phyloP scores from a whole-genome alignment of 2,888 invertebrate genomes.

The Drosophila lutescens region DNA sequence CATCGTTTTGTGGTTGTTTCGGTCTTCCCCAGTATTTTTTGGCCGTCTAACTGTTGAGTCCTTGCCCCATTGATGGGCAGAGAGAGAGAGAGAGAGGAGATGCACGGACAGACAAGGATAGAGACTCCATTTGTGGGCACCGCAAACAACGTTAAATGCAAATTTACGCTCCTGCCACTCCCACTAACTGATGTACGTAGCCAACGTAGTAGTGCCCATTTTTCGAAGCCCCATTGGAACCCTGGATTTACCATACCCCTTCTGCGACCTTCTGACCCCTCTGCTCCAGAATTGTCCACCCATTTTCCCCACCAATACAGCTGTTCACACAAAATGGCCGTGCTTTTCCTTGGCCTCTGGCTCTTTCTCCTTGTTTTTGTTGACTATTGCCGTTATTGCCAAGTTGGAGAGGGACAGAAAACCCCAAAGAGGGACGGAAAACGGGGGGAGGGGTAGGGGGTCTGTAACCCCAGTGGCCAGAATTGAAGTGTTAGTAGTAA shows the following conservation, averaged over 20 bases:
- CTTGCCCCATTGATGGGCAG: slow-evolving; percentile 6
- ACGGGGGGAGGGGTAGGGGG: too few species aligned
- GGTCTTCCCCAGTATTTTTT: slow-evolving; percentile 72
- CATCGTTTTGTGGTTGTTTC: slow-evolving; percentile 62
- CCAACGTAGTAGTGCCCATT: slow-evolving; percentile 15
- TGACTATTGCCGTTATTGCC: slow-evolving; percentile 80
- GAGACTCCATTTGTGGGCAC: slow-evolving; percentile 71
- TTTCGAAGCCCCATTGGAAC: background rate
- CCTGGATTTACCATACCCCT: background rate
- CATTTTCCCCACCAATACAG: slow-evolving; percentile 33
- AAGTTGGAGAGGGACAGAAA: slow-evolving; percentile 13
- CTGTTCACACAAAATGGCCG: slow-evolving; percentile 73
- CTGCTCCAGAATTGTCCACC: background rate
- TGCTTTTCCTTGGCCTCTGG: slow-evolving; percentile 58
- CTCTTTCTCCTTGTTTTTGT: slow-evolving; percentile 38
- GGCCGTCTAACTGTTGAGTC: slow-evolving; percentile 74
- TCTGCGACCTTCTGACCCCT: background rate
- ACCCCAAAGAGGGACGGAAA: background rate
- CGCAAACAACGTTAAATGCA: slow-evolving; percentile 81
- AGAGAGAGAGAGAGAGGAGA: background rate
- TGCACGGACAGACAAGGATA: slow-evolving; percentile 1
- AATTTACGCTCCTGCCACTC: slow-evolving; percentile 65
- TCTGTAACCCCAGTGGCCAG: slow-evolving; percentile 43
- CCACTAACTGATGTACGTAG: slow-evolving; percentile 18
- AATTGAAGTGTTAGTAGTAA: slow-evolving; percentile 81